A percentile compares a stretch with the other conserved stretches of the same genome.
phyloP scores from a whole-genome alignment of 2,113 vertebrate genomes.

The Reinhardtius hippoglossoides region DNA sequence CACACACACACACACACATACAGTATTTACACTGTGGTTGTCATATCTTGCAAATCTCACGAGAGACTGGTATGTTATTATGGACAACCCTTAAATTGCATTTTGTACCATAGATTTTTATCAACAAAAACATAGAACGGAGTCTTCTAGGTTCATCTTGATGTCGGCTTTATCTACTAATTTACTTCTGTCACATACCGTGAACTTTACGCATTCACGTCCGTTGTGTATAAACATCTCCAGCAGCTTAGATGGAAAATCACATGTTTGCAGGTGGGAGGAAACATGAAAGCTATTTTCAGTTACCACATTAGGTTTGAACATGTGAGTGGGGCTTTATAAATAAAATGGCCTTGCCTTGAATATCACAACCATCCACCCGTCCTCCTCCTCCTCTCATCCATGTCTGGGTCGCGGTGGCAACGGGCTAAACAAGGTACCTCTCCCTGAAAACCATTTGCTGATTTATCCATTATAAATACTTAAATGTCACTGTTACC shows the following conservation, averaged over 20 bases:
- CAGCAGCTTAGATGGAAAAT: not conserved
- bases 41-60: not conserved
- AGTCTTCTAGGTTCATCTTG: not conserved
- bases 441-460: slow-evolving; percentile 51
- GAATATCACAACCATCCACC: slow-evolving; percentile 17
- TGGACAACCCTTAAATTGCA: not conserved
- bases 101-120: slow-evolving; percentile 1
- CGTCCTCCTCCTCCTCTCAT: slow-evolving; percentile 19
- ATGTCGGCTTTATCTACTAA: not conserved
- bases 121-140: not conserved
- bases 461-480: slow-evolving; percentile 59
- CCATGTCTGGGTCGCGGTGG: not conserved
- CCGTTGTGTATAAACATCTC: too few relatives aligned
- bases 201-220: too few relatives aligned
- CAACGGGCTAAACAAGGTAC: slow-evolving; percentile 40
- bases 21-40: not conserved
- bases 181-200: too few relatives aligned
- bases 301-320: too few relatives aligned
- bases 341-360: not conserved
- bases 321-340: too few relatives aligned
- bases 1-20: too few relatives aligned
- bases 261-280: not conserved
- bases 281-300: not conserved
- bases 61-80: not conserved
- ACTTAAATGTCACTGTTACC: slow-evolving; percentile 56